Base-by-base conservation (phyloP, 2,888 invertebrate species). In the Steinernema carpocapsae region DNA sequence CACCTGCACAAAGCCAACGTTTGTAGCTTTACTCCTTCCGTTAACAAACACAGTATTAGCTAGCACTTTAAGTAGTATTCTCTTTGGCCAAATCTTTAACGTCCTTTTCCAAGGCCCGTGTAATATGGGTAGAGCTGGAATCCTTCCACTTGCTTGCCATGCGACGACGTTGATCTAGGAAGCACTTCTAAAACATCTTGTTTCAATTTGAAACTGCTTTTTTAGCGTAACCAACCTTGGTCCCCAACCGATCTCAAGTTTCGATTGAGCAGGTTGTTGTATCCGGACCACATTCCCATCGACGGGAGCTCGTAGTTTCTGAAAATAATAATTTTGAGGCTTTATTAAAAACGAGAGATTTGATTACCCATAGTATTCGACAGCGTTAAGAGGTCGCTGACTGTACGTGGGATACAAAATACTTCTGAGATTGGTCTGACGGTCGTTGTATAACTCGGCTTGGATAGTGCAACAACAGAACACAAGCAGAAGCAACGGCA, bases 221-320 rank as follows among this genome's bases (percentile, higher is more conserved):
- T 2, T 37, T 37, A 10, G 37, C 4, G 10, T 6, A 10, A 37
- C 37, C n/a, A 17, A 64, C 64, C 64, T 64, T 64, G 29, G 6
- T 32, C 64, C 2, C 29, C 64, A 17, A 32, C 32, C 14, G 64
- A 64, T 32, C 64, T 22, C 17, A 64, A 32, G n/a, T 64, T 64
- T 29, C 64, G 64, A 32, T 64, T 64, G 2, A 64, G 64, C 64
- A 64, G 32, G 14, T 64, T 64, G 64, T 64, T 64, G 64, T 32
- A 64, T 29, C 64, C 64, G 6, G 64, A 64, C 64, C 29, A 32
- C 64, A 64, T 32, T 32, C 37, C 37, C 29, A 64, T 32, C 29
- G 64, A 26, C 32, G 64, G 64, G 37, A 64, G 24, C 19, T 64
- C 64, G 17, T 32, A 64, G 64, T 64, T 64, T 4, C 64, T 64